Percentiles rank a stretch among this genome's conserved stretches.
Conservation (phyloP, 1,140 invertebrate species). For the Drosophila pallidifrons region DNA sequence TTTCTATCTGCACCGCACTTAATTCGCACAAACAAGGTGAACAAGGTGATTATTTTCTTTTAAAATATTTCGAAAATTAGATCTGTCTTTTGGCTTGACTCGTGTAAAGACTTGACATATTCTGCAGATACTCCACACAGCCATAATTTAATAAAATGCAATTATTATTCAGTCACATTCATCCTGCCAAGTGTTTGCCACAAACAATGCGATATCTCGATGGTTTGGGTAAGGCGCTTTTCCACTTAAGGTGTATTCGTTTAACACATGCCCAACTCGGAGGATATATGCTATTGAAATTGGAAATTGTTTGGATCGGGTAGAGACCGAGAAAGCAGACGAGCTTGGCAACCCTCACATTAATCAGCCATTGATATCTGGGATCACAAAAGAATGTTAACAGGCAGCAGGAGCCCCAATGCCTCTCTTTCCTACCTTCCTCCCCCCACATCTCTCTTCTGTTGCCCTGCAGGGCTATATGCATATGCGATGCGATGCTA, state of each 20-base stretch:
- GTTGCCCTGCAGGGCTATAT: conserved; percentile 14
- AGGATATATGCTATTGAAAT: conserved; percentile 40
- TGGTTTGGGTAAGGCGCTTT: neutral
- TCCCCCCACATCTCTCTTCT: neutral
- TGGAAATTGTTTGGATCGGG: conserved; percentile 30
- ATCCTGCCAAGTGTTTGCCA: neutral
- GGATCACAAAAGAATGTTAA: conserved; percentile 57
- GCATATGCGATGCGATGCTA: conserved; percentile 31
- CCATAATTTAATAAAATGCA: conserved; percentile 9
- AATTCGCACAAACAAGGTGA: conserved; percentile 6
- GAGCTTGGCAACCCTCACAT: conserved; percentile 36
- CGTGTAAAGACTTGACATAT: too few relatives aligned
- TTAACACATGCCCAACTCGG: neutral
- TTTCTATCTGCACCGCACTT: neutral
- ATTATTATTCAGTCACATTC: neutral
- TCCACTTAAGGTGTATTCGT: conserved; percentile 11
- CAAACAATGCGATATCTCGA: conserved; percentile 14
- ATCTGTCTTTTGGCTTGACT: too few relatives aligned
- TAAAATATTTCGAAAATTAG: too few relatives aligned
- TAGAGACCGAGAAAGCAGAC: neutral
- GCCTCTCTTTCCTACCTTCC: neutral
- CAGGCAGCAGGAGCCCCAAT: conserved; percentile 23
- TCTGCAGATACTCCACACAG: neutral
- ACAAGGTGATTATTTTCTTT: conserved; percentile 1
- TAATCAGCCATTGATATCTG: conserved; percentile 76